Conservation (phyloP, 2,113 vertebrate species). For the Prolemur simus region DNA sequence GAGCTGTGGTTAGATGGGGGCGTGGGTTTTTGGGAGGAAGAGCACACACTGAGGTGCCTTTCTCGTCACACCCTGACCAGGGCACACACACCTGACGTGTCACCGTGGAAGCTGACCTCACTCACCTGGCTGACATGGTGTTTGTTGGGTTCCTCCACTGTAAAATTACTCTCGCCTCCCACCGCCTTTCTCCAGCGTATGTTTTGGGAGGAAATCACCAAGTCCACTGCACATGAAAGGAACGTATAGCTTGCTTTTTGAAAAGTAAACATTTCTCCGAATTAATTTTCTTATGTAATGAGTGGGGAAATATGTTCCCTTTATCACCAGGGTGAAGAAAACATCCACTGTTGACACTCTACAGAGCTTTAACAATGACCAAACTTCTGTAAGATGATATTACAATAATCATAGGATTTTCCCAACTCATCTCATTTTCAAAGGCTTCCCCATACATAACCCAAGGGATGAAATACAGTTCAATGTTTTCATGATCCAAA, state of each 20-base stretch:
- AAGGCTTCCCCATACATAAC: background rate
- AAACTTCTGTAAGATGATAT: too few relatives aligned
- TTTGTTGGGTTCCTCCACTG: background rate
- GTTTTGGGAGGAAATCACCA: background rate
- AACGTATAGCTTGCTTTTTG: background rate
- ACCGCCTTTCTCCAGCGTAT: background rate
- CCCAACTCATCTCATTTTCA: background rate
- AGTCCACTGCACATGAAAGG: background rate
- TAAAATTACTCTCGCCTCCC: background rate
- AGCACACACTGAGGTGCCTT: accelerated
- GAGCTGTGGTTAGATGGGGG: background rate
- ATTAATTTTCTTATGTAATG: background rate
- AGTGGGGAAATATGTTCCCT: background rate
- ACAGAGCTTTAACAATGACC: accelerated
- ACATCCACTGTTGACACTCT: background rate
- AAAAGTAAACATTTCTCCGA: background rate
- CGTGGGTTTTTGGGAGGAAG: background rate
- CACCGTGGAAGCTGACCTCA: background rate
- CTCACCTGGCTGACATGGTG: accelerated
- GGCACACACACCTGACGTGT: background rate
- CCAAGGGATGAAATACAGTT: too few relatives aligned
- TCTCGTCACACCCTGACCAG: too few relatives aligned
- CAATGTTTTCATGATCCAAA: background rate
- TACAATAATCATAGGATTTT: background rate
- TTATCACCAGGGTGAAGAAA: background rate